phyloP scores from a whole-genome alignment of 2,797 vertebrate genomes.

The Petrocephalus sullivani region DNA sequence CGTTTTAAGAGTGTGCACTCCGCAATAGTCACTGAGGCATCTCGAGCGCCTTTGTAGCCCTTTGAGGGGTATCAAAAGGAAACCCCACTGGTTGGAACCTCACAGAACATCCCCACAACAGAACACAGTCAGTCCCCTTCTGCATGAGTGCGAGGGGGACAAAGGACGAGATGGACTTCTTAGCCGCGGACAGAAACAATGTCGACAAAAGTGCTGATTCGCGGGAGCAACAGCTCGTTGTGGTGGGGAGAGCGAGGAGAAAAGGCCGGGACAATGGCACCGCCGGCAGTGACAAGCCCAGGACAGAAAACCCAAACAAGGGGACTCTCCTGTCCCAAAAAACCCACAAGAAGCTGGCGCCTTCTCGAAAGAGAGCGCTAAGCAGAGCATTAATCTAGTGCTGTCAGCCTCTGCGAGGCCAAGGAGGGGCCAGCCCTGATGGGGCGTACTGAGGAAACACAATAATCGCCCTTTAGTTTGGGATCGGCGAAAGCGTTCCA shows the following conservation, averaged over 20 bases:
- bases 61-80: slow-evolving; percentile 75
- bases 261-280: slow-evolving; percentile 68
- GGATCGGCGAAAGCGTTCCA: not conserved
- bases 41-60: slow-evolving; percentile 62
- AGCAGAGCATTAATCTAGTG: not conserved
- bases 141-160: slow-evolving; percentile 94
- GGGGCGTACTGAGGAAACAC: not conserved
- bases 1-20: slow-evolving; percentile 82
- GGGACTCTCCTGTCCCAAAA: slow-evolving; percentile 78
- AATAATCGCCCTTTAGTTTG: not conserved
- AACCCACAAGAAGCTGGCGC: slow-evolving; percentile 82
- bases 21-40: slow-evolving; percentile 75
- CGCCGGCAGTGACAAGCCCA: slow-evolving; percentile 89
- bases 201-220: slow-evolving; percentile 99
- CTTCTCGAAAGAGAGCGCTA: slow-evolving; percentile 33
- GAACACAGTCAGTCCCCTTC: slow-evolving; percentile 79
- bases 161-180: slow-evolving; percentile 99
- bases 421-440: not conserved
- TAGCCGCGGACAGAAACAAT: slow-evolving; percentile 99
- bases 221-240: slow-evolving; percentile 89
- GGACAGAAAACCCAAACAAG: slow-evolving; percentile 98
- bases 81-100: slow-evolving; percentile 80
- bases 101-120: slow-evolving; percentile 80
- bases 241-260: slow-evolving; percentile 62
- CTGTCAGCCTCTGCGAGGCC: not conserved